A percentile compares a stretch with the other conserved stretches of the same genome.
Conservation (phyloP, 2,113 vertebrate genomes). For the Chaetorhynchus papuensis region DNA sequence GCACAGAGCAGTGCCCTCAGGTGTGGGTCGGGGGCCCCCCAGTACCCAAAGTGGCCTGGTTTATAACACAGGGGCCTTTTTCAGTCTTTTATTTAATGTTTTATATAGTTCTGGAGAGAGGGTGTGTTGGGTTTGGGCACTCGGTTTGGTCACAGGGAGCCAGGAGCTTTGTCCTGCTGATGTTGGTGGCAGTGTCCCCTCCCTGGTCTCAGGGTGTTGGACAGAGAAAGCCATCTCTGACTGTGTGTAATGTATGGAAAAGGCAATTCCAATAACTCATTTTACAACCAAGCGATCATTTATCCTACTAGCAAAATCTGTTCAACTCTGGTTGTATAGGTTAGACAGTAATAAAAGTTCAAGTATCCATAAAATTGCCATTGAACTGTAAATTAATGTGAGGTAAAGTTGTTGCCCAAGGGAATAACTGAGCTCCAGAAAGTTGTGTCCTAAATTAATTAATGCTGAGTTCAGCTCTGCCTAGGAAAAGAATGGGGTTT, state of each 20-base stretch:
- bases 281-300: constrained; percentile 57
- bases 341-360: constrained; percentile 64
- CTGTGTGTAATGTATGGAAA: not conserved
- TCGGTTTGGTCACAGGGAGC: not conserved
- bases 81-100: not conserved
- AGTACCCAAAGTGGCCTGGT: not conserved
- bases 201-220: not conserved
- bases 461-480: constrained; percentile 8
- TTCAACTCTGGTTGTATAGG: constrained; percentile 46
- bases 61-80: not conserved
- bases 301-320: constrained; percentile 57
- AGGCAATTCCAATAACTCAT: constrained; percentile 44
- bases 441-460: constrained; percentile 61
- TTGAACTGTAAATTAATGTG: constrained; percentile 61
- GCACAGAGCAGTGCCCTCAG: not conserved
- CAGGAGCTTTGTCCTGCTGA: not conserved
- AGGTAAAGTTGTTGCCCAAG: constrained; percentile 54
- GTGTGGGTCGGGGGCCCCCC: not conserved
- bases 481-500: not conserved
- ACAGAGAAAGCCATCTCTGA: not conserved
- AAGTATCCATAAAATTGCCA: constrained; percentile 65
- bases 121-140: not conserved
- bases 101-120: not conserved
- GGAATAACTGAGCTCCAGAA: constrained; percentile 50
- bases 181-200: not conserved